Percentiles rank a stretch among this genome's conserved stretches.
These are phyloP conservation scores for Drosophila phalerata DNA, from an alignment of 2,888 invertebrate genomes.

Conservation along the genomic window DNA sequence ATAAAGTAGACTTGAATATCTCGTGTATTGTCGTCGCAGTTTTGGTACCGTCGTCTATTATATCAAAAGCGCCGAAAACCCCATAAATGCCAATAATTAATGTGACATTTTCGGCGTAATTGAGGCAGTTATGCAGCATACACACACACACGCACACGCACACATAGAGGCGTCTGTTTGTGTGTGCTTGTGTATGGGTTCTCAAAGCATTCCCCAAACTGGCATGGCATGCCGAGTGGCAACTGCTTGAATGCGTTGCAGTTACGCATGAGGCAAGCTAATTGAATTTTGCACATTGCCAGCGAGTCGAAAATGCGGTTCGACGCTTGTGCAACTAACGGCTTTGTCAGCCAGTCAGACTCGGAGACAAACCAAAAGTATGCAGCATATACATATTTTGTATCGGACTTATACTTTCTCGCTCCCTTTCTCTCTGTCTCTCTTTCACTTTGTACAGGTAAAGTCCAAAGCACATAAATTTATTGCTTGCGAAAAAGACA, in stretches of 20 bases:
- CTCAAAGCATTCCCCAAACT: slow-evolving; percentile 74
- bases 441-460: slow-evolving; percentile 15
- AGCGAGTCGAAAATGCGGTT: slow-evolving; percentile 43
- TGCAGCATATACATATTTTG: slow-evolving; percentile 31
- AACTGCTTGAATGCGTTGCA: slow-evolving; percentile 59
- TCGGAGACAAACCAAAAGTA: slow-evolving; percentile 16
- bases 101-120: slow-evolving; percentile 78
- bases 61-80: slow-evolving; percentile 70
- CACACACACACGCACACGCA: slow-evolving; percentile 22
- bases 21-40: slow-evolving; percentile 54
- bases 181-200: slow-evolving; percentile 28
- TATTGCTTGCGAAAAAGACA: slow-evolving; percentile 59
- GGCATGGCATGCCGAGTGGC: slow-evolving; percentile 68
- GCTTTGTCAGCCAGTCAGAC: slow-evolving; percentile 11
- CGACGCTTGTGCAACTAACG: slow-evolving; percentile 13
- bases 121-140: slow-evolving; percentile 66
- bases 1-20: slow-evolving; percentile 65
- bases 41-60: slow-evolving; percentile 25
- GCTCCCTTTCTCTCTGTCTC: background rate
- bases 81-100: slow-evolving; percentile 81
- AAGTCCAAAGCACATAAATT: slow-evolving; percentile 45
- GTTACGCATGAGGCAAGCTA: slow-evolving; percentile 55
- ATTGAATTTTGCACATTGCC: slow-evolving; percentile 66
- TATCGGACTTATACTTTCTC: no score
- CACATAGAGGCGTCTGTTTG: slow-evolving; percentile 4